Evolutionary conservation across 2,797 vertebrate species (phyloP).

Genomic region (Neostethus bicornis): DNA sequence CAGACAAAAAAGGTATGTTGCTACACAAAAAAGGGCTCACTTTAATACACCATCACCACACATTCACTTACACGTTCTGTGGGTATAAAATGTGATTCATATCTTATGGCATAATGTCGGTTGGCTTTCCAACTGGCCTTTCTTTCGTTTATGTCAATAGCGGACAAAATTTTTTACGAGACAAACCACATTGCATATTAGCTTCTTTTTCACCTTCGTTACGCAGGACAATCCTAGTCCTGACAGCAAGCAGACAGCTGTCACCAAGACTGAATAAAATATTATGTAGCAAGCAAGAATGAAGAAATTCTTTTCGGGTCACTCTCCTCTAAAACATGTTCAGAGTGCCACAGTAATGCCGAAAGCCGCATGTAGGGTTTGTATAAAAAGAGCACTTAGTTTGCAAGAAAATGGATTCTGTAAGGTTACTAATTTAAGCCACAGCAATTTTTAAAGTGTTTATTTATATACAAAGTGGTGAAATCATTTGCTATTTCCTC

Average conservation of each 20-base stretch:
- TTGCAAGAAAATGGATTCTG: constrained; percentile 13
- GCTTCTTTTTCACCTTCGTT: constrained; percentile 13
- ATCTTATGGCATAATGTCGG: neutral
- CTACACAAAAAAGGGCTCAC: too few species aligned
- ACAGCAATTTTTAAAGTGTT: constrained; percentile 47
- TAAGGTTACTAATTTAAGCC: constrained; percentile 12
- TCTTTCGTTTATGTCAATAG: constrained; percentile 1
- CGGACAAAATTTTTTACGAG: constrained; percentile 15
- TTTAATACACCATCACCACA: too few species aligned
- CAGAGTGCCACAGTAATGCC: constrained; percentile 18
- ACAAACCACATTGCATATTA: constrained; percentile 9
- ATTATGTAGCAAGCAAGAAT: constrained; percentile 57
- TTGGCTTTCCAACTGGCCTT: neutral
- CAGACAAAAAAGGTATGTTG: too few species aligned
- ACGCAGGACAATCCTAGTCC: constrained; percentile 34
- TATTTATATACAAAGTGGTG: constrained; percentile 75
- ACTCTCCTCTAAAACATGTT: constrained; percentile 33
- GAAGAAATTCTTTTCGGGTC: constrained; percentile 57
- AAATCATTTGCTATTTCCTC: constrained; percentile 39
- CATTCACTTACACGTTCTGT: too few species aligned
- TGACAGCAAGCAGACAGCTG: constrained; percentile 61
- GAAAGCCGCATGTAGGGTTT: too few species aligned
- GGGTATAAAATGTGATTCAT: neutral
- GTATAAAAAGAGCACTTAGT: neutral
- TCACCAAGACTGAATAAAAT: constrained; percentile 68